Evolutionary conservation across 2,888 invertebrate species (phyloP), one percentile per base, ranked within the genome.

Genomic region (Chrysolina americana): DNA sequence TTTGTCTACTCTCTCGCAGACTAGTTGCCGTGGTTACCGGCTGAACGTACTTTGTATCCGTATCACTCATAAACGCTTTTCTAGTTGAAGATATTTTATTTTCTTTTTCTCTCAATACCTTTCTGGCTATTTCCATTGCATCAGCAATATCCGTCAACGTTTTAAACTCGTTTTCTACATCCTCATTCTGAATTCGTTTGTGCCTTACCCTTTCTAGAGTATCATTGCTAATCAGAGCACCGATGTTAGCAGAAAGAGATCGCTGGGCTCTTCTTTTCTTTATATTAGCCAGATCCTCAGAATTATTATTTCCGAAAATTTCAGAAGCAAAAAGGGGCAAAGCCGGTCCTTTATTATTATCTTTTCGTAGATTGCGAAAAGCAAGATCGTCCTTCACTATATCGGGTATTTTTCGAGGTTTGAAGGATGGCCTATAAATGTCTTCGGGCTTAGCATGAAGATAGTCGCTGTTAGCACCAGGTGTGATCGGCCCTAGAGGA

Each of bases 351-450:
- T 91, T 91, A 80, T 90, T 90, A 71, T 91, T 89, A 88, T 97
- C 97, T 88, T 96, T 97, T 19, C 97, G 91, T 69, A 97, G 89
- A 82, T 93, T 94, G 81, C 97, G 90, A 84, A 94, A 96, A 0
- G 97, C 97, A 84, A 97, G 89, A 88, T 97, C 97, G 86, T 97
- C 97, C 79, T 94, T 93, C 0, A 96, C 93, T 28, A 96, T 88
- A 87, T 97, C 96, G 0, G 96, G 96, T 65, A 93, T 93, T 82
- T 91, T 91, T 83, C 92, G 91, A 23, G 93, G 91, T 80, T 92
- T 90, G 86, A 92, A 93, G 56, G 91, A 88, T 5, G 92, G 90
- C 13, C 88, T 88, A 79, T 90, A 90, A 19, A 80, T 75, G 72
- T 89, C 90, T 83, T 92, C 91, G 3, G 94, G 94, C 15, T 91